Percentiles rank a stretch among this genome's conserved stretches.
Evolutionary conservation across 2,113 vertebrate genomes (phyloP).

Genomic region (Holacanthus passer): DNA sequence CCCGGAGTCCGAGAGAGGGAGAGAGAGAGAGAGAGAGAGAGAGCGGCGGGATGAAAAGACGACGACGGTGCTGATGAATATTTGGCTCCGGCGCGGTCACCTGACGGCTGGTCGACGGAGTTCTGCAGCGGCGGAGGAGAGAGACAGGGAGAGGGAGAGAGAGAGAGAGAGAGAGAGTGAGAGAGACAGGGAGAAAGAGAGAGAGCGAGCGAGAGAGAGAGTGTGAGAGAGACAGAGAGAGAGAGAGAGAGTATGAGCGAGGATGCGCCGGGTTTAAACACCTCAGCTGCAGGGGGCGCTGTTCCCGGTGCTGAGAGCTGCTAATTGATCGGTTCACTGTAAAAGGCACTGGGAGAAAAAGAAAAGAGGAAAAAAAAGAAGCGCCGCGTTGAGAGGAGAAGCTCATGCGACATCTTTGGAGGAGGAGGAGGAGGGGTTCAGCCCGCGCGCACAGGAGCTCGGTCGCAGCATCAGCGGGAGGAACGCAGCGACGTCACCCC

Average conservation of each 20-base stretch:
- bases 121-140: slow-evolving; percentile 69
- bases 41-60: slow-evolving; percentile 72
- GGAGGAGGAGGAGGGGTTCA: slow-evolving; percentile 66
- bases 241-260: slow-evolving; percentile 38
- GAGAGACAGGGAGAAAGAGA: slow-evolving; percentile 14
- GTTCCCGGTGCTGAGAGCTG: slow-evolving; percentile 14
- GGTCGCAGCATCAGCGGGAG: slow-evolving; percentile 81
- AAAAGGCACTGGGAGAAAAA: slow-evolving; percentile 29
- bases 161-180: neutral
- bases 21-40: too few species aligned
- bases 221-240: slow-evolving; percentile 35
- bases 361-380: slow-evolving; percentile 46
- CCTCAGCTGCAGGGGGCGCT: slow-evolving; percentile 47
- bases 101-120: slow-evolving; percentile 68
- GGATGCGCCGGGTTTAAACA: slow-evolving; percentile 73
- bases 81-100: slow-evolving; percentile 77
- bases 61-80: slow-evolving; percentile 75
- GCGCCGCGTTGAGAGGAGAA: slow-evolving; percentile 57
- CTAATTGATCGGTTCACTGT: slow-evolving; percentile 45
- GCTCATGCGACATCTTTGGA: slow-evolving; percentile 81
- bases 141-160: neutral
- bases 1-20: slow-evolving; percentile 62
- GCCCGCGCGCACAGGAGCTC: slow-evolving; percentile 80
- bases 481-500: slow-evolving; percentile 68
- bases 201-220: slow-evolving; percentile 11